phyloP scores from a whole-genome alignment of 2,113 vertebrate species.

The Mustelus asterias region DNA sequence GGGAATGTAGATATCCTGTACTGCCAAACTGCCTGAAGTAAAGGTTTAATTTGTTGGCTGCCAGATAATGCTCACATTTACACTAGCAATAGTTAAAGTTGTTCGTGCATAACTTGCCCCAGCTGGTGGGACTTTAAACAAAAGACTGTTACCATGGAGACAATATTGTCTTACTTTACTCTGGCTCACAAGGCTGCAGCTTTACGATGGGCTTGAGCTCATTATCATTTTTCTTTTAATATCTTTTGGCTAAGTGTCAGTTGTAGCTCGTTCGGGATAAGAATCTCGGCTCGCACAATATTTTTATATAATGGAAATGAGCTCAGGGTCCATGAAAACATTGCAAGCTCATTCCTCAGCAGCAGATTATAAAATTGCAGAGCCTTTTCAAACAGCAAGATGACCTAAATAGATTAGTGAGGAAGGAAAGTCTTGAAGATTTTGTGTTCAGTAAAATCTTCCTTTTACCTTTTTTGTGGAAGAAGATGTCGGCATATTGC shows the following conservation, averaged over 20 bases:
- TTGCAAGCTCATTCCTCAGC: neutral
- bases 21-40: neutral
- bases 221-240: neutral
- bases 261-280: neutral
- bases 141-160: conserved; percentile 51
- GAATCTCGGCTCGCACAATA: neutral
- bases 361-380: neutral
- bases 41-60: conserved; percentile 12
- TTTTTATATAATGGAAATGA: neutral
- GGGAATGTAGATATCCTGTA: neutral
- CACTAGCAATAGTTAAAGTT: conserved; percentile 44
- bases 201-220: neutral
- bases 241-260: neutral
- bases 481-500: neutral
- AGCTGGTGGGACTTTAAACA: conserved; percentile 49
- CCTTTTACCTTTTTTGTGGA: neutral
- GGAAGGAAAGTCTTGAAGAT: neutral
- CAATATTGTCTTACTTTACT: conserved; percentile 17
- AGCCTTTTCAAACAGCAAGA: neutral
- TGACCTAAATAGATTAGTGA: neutral
- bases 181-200: neutral
- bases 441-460: neutral
- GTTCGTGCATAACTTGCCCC: conserved; percentile 41
- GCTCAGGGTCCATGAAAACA: neutral
- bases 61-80: neutral